Base-by-base conservation (phyloP, 2,797 vertebrate genomes). In the Austrolebias charrua region DNA sequence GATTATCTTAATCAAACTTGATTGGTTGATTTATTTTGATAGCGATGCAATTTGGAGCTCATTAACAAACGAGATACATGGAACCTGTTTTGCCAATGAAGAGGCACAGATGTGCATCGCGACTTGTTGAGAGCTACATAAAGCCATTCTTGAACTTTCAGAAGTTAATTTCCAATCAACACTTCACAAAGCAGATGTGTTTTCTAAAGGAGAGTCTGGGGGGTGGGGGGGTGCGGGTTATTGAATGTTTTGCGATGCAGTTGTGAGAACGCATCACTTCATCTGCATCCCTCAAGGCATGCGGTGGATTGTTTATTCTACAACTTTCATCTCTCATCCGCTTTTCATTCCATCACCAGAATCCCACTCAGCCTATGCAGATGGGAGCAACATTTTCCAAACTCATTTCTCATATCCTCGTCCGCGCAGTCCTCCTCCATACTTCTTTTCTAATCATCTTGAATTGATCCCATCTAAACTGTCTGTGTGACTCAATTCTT, bases 171-270 rank as follows among this genome's bases (percentile, higher is more conserved):
- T 71, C 54, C 70, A 78, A 66, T 73, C 50, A 80, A 73, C 77
- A 73, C 71, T 85, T 71, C 70, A 72, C 66, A 54, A 59, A 80
- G 69, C 86, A 83, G 79, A 84, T 81, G 83, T 71, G 76, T 74
- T 81, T 71, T 79, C 60, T 57, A 40, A 72, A 76, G 73, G 43
- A 59, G 60, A 24, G 55, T 75, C 51, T 66, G 55, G 63, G 69
- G 62, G 78, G 73, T 52, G 24, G 58, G 76, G 82, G 76, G 82
- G 74, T 24, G 24, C 3, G 24, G 24, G 24, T 81, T 76, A 71
- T 71, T 69, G 29, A 71, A 75, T 65, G 49, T 55, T 29, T 70
- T 76, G 71, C 69, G 71, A 74, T 76, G 75, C 66, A 66, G 60
- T 70, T 66, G 58, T 71, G 67, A 59, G 71, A 73, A 19, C 10